Percentiles rank a stretch among this genome's conserved stretches.
phyloP scores from a whole-genome alignment of 2,888 invertebrate genomes.

The Lottia gigantea region DNA sequence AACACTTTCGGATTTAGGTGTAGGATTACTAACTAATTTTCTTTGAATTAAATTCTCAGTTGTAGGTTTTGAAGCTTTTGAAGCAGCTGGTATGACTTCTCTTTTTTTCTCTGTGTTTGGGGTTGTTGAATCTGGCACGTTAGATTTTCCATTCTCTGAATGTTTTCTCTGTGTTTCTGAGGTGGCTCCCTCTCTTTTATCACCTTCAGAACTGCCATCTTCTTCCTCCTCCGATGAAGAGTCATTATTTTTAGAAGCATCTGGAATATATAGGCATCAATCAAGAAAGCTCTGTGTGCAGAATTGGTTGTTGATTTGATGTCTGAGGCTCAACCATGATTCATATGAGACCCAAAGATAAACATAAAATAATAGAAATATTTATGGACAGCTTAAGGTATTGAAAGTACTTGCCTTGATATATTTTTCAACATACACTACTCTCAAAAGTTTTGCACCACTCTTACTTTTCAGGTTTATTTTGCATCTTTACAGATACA shows the following conservation, averaged over 20 bases:
- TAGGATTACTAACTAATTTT: background rate
- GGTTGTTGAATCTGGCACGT: background rate
- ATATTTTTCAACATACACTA: too few relatives aligned
- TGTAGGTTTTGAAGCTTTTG: background rate
- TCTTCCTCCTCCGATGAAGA: background rate
- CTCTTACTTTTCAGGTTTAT: too few relatives aligned
- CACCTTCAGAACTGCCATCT: background rate
- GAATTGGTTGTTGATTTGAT: too few relatives aligned
- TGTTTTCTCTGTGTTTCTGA: too few relatives aligned
- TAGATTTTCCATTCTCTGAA: background rate
- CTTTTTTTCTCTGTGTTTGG: background rate
- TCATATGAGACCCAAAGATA: too few relatives aligned
- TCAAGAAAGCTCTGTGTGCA: too few relatives aligned
- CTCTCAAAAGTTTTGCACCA: background rate
- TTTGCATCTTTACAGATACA: too few relatives aligned
- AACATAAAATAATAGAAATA: too few relatives aligned
- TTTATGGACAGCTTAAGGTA: background rate
- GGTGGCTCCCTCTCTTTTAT: too few relatives aligned
- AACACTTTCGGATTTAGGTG: too few relatives aligned
- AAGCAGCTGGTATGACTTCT: background rate
- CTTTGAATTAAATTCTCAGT: background rate
- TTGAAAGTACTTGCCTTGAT: too few relatives aligned
- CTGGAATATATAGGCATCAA: background rate
- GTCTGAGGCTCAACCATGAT: too few relatives aligned
- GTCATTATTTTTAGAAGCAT: background rate